These are phyloP conservation scores for Saccopteryx leptura DNA, from an alignment of 2,113 vertebrate genomes.

Conservation along the genomic window DNA sequence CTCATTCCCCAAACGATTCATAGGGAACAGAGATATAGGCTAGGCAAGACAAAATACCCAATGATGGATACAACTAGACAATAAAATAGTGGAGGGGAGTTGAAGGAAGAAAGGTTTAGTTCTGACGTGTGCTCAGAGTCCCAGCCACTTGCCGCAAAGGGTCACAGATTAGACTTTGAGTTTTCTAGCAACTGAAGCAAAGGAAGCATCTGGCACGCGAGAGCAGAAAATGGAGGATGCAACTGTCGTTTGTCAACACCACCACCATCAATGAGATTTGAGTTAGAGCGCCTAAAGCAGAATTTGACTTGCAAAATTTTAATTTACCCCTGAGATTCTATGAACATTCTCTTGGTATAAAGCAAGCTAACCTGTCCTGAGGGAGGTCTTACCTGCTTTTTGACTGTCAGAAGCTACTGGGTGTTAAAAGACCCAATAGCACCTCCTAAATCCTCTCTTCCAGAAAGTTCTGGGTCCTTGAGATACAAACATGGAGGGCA, in stretches of 20 bases:
- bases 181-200: neutral
- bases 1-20: conserved; percentile 47
- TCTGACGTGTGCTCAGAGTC: neutral
- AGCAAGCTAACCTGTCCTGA: neutral
- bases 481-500: neutral
- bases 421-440: neutral
- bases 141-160: neutral
- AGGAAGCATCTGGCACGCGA: accelerated
- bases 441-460: neutral
- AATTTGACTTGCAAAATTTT: neutral
- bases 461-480: neutral
- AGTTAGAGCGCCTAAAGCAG: neutral
- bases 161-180: neutral
- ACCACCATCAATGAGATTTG: neutral
- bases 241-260: accelerated
- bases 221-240: neutral
- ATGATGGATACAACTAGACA: neutral
- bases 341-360: neutral
- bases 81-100: neutral
- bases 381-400: neutral
- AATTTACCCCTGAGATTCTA: neutral
- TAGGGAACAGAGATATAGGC: neutral
- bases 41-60: neutral
- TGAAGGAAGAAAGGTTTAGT: neutral
- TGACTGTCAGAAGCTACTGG: neutral